Conservation (phyloP, 1,140 invertebrate genomes). For the Drosophila mayri region DNA sequence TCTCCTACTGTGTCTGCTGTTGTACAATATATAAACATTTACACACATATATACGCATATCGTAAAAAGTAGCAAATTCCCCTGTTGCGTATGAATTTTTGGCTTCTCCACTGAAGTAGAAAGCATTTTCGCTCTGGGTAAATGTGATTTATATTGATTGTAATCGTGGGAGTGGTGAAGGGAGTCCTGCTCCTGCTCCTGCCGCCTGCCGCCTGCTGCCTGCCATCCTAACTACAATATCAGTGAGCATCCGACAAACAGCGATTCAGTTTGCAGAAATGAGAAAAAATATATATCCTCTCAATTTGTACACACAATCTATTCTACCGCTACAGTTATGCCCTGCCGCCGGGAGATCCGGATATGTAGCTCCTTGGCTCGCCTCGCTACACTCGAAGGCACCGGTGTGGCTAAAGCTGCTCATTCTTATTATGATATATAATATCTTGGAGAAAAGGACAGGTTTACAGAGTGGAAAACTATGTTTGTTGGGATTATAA, state of each 20-base stretch:
- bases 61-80: conserved; percentile 72
- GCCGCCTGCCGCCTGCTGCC: not conserved
- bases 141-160: conserved; percentile 84
- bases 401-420: conserved; percentile 1
- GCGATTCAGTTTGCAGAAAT: conserved; percentile 53
- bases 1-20: conserved; percentile 36
- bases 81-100: conserved; percentile 83
- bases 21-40: conserved; percentile 69
- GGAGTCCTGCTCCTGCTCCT: conserved; percentile 2
- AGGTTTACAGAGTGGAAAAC: not conserved
- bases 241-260: conserved; percentile 69
- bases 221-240: conserved; percentile 63
- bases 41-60: conserved; percentile 47
- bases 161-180: conserved; percentile 72
- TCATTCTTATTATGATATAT: conserved; percentile 10
- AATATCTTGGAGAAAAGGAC: not conserved
- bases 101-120: conserved; percentile 77
- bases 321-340: conserved; percentile 47
- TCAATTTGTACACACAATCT: conserved; percentile 58
- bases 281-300: conserved; percentile 54
- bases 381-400: conserved; percentile 16
- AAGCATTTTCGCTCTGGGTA: conserved; percentile 83
- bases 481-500: not conserved
- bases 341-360: conserved; percentile 25
- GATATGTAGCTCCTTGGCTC: not conserved